These are phyloP conservation scores for Myotis vivesi DNA, from an alignment of 2,797 vertebrate genomes.

Conservation along the genomic window DNA sequence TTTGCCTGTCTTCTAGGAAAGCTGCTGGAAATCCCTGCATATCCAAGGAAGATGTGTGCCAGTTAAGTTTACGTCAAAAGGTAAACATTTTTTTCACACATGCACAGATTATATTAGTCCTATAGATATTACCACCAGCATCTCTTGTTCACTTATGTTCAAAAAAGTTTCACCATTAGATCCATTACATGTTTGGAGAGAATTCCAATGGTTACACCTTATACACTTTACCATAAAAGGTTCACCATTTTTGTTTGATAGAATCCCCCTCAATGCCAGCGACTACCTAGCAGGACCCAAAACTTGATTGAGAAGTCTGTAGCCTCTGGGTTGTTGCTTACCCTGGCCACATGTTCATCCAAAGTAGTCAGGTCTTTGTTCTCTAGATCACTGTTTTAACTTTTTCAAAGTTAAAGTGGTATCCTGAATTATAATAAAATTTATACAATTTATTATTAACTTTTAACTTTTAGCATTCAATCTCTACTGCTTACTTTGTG, in stretches of 20 bases:
- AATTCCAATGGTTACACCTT: not conserved
- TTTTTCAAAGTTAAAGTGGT: not conserved
- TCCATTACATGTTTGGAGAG: not conserved
- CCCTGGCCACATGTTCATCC: not conserved
- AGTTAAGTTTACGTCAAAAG: conserved; percentile 87
- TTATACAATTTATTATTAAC: not conserved
- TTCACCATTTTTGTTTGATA: not conserved
- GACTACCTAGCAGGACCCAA: not conserved
- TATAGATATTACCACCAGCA: not conserved
- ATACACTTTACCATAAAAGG: not conserved
- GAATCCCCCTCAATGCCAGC: not conserved
- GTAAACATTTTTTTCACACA: conserved; percentile 79
- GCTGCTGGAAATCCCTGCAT: conserved; percentile 86
- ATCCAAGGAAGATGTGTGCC: conserved; percentile 84
- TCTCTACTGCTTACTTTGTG: not conserved
- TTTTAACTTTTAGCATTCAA: not conserved
- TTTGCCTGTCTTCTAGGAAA: conserved; percentile 89
- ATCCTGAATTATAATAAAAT: not conserved
- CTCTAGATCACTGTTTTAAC: not conserved
- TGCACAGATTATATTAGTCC: not conserved
- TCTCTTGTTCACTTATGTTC: not conserved
- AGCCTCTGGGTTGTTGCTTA: not conserved
- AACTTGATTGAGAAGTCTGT: not conserved
- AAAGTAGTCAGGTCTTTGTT: not conserved
- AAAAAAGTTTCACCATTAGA: not conserved